These are phyloP conservation scores for Sylvilagus floridanus DNA, from an alignment of 2,797 vertebrate genomes.

Conservation along the genomic window DNA sequence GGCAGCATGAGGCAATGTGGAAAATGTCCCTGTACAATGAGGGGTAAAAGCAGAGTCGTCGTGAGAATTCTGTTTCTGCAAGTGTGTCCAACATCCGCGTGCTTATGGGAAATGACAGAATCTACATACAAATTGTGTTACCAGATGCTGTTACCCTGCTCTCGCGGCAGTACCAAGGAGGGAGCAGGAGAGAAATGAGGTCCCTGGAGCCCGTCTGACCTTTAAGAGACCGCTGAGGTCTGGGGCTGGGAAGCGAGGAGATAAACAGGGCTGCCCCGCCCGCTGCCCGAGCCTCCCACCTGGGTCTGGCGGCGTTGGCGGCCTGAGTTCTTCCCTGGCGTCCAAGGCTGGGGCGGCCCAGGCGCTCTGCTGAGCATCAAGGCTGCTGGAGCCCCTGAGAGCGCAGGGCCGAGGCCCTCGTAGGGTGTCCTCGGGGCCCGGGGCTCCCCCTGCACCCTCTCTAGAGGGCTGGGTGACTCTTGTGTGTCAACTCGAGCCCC, in stretches of 20 bases:
- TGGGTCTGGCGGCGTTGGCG: not conserved
- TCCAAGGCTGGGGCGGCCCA: not conserved
- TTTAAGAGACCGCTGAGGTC: not conserved
- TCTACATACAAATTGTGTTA: not conserved
- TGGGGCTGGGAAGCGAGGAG: not conserved
- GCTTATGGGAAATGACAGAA: not conserved
- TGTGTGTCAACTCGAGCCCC: too few relatives aligned
- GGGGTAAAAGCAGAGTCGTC: not conserved
- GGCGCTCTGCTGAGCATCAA: not conserved
- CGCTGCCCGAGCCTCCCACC: not conserved
- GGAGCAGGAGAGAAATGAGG: not conserved
- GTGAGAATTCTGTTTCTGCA: conserved; percentile 14
- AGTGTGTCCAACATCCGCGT: not conserved
- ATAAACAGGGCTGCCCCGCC: not conserved
- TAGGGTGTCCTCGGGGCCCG: not conserved
- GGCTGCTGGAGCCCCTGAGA: not conserved
- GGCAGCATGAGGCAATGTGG: not conserved
- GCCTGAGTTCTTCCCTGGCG: not conserved
- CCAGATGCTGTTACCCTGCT: not conserved
- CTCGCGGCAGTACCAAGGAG: not conserved
- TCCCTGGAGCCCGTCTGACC: not conserved
- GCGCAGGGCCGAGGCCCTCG: not conserved
- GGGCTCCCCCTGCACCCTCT: not conserved
- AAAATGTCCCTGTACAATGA: not conserved
- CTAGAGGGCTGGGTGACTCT: not conserved